Conservation (phyloP, 2,888 invertebrate species). For the Andrena fulva region DNA sequence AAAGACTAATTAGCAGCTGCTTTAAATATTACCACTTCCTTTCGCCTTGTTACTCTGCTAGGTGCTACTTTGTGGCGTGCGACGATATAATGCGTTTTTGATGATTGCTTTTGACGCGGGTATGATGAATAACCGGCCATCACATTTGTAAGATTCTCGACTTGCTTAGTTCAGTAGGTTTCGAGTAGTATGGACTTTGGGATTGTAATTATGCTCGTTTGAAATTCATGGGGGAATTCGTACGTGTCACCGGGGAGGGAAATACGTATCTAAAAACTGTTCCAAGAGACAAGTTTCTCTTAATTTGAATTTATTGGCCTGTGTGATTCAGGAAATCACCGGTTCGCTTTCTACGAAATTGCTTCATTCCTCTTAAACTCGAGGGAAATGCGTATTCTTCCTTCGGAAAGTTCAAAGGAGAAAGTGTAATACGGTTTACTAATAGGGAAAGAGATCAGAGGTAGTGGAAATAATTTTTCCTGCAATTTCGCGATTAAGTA, state of each 20-base stretch:
- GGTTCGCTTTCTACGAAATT: constrained; percentile 10
- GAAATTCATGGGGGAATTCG: not conserved
- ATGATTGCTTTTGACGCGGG: not conserved
- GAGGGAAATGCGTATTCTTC: not conserved
- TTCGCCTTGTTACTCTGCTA: not conserved
- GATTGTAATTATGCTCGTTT: no score
- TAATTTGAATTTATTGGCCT: not conserved
- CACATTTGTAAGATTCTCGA: not conserved
- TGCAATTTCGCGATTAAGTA: not conserved
- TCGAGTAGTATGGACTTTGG: no score
- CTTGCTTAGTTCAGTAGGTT: not conserved
- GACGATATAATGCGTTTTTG: not conserved
- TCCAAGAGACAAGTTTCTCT: not conserved
- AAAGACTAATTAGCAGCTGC: constrained; percentile 27
- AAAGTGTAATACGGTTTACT: not conserved
- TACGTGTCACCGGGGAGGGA: not conserved
- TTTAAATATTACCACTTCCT: constrained; percentile 28
- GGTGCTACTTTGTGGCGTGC: not conserved
- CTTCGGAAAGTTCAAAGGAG: constrained; percentile 7
- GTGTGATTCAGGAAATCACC: not conserved
- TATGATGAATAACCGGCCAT: not conserved
- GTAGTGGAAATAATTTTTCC: constrained; percentile 10
- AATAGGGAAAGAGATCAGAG: not conserved
- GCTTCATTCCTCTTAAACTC: constrained; percentile 2
- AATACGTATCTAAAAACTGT: not conserved